Evolutionary conservation across 2,113 vertebrate species (phyloP).

Genomic region (Alligator mississippiensis): DNA sequence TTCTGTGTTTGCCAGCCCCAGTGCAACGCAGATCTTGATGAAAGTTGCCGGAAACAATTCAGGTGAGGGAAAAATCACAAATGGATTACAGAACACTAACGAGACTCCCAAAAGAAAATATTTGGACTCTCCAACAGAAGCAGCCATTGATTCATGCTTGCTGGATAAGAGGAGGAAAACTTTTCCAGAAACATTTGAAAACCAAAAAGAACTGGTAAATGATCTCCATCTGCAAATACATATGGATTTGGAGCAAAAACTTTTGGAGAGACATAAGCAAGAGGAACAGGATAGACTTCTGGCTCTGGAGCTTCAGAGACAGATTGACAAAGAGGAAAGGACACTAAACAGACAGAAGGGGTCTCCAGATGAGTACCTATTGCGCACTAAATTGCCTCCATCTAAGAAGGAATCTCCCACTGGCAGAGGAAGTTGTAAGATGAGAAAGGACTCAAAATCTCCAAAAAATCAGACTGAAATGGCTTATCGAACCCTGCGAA

Average conservation of each 20-base stretch:
- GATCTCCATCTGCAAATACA: slow-evolving; percentile 67
- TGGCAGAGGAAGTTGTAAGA: slow-evolving; percentile 27
- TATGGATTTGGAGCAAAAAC: slow-evolving; percentile 76
- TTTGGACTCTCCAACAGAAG: slow-evolving; percentile 40
- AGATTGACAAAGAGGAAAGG: slow-evolving; percentile 82
- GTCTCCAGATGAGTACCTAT: slow-evolving; percentile 84
- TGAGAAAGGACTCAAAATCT: slow-evolving; percentile 17
- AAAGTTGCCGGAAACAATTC: background rate
- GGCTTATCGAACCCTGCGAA: slow-evolving; percentile 33
- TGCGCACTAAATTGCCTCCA: slow-evolving; percentile 74
- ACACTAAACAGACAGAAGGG: slow-evolving; percentile 85
- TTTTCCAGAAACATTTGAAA: background rate
- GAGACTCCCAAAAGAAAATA: slow-evolving; percentile 71
- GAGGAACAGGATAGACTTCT: slow-evolving; percentile 89
- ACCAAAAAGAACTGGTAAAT: slow-evolving; percentile 34
- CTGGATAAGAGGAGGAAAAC: slow-evolving; percentile 74
- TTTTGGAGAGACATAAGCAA: slow-evolving; percentile 81
- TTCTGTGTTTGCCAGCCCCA: background rate
- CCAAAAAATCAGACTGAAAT: background rate
- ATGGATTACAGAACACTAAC: background rate
- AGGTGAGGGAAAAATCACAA: background rate
- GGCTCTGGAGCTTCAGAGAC: slow-evolving; percentile 87
- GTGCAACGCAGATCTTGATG: accelerated
- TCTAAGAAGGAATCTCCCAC: background rate
- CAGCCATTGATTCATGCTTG: background rate